Conservation (phyloP, 2,797 vertebrate genomes). For the Anabas testudineus region DNA sequence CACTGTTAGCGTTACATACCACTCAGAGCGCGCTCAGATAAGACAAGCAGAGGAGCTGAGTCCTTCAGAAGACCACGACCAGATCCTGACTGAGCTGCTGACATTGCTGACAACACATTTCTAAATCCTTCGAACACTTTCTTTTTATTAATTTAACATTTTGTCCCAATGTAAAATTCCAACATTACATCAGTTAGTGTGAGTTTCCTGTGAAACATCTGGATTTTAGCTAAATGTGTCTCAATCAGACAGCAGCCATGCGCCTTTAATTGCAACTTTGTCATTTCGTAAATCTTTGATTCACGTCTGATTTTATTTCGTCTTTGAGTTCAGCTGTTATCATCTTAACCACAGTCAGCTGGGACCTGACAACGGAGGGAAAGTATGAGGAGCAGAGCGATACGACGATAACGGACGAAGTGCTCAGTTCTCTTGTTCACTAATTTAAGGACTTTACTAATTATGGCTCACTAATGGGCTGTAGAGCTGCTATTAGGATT, state of each 20-base stretch:
- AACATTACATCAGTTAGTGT: no score
- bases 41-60: slow-evolving; percentile 66
- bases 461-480: slow-evolving; percentile 65
- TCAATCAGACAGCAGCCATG: no score
- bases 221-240: no score
- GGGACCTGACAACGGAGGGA: neutral
- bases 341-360: neutral
- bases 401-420: slow-evolving; percentile 37
- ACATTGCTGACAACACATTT: neutral
- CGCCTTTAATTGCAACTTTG: no score
- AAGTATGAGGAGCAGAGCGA: slow-evolving; percentile 2
- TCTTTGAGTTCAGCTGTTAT: neutral
- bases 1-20: slow-evolving; percentile 73
- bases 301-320: neutral
- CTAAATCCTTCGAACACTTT: neutral
- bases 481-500: slow-evolving; percentile 43
- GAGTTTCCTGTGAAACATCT: no score
- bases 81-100: slow-evolving; percentile 27
- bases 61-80: slow-evolving; percentile 39
- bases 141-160: no score
- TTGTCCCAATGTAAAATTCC: no score
- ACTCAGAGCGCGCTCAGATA: slow-evolving; percentile 69
- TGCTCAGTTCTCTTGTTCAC: slow-evolving; percentile 39
- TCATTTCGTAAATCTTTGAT: no score
- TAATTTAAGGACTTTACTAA: slow-evolving; percentile 64